These are phyloP conservation scores for Aphis craccivora DNA, from an alignment of 1,140 invertebrate species.

Conservation along the genomic window DNA sequence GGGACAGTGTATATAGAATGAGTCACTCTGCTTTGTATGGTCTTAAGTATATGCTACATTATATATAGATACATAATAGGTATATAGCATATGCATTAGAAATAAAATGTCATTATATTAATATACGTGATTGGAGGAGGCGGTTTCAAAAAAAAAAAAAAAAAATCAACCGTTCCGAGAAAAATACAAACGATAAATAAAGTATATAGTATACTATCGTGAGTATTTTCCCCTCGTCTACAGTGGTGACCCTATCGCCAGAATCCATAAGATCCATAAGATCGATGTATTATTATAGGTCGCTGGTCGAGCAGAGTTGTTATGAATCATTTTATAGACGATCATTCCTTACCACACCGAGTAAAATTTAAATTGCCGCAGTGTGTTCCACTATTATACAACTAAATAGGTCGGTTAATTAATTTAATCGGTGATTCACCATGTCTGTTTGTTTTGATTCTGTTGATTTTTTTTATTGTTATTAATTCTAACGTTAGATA, in stretches of 20 bases:
- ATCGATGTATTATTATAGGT: background rate
- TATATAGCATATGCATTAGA: background rate
- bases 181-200: background rate
- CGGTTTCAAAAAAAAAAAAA: background rate
- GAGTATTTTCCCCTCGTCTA: background rate
- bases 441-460: background rate
- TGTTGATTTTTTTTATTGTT: background rate
- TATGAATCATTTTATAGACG: background rate
- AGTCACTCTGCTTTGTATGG: background rate
- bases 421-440: slow-evolving; percentile 6
- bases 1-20: background rate
- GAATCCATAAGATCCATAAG: background rate
- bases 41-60: background rate
- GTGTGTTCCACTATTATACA: background rate
- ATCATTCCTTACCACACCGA: background rate
- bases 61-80: background rate
- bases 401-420: background rate
- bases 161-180: background rate
- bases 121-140: background rate
- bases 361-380: background rate
- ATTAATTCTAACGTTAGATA: background rate
- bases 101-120: background rate
- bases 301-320: background rate
- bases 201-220: background rate
- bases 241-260: background rate